These are phyloP conservation scores for Galagoides demidoff DNA, from an alignment of 2,797 vertebrate genomes.

Conservation along the genomic window DNA sequence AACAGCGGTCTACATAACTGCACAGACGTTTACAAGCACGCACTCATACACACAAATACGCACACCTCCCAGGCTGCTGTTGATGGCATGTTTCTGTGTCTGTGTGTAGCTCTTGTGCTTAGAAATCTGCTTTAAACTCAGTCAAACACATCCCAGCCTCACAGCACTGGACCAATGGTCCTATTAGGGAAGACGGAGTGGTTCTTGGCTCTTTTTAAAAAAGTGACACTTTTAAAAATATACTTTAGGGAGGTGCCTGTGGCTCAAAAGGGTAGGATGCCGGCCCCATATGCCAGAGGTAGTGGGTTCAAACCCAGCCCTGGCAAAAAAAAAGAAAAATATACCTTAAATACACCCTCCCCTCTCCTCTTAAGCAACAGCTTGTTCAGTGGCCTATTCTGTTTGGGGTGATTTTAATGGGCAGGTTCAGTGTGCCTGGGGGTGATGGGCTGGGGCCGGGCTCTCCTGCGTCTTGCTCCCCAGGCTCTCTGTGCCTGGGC, in stretches of 20 bases:
- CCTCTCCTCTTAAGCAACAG: background rate
- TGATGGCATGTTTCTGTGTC: background rate
- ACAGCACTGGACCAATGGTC: background rate
- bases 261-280: no score
- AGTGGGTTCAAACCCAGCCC: no score
- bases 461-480: slow-evolving; percentile 9
- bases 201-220: background rate
- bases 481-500: slow-evolving; percentile 51
- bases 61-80: background rate
- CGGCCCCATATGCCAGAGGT: no score
- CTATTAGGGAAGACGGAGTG: background rate
- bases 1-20: background rate
- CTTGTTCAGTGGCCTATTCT: background rate
- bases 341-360: rapidly evolving
- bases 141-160: background rate
- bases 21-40: background rate
- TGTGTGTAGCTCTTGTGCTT: background rate
- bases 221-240: background rate
- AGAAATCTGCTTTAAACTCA: background rate
- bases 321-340: background rate
- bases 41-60: background rate
- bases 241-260: no score
- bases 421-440: background rate
- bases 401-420: slow-evolving; percentile 5
- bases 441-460: background rate